Evolutionary conservation across 2,888 invertebrate species (phyloP).

Genomic region (Microdon myrmicae): DNA sequence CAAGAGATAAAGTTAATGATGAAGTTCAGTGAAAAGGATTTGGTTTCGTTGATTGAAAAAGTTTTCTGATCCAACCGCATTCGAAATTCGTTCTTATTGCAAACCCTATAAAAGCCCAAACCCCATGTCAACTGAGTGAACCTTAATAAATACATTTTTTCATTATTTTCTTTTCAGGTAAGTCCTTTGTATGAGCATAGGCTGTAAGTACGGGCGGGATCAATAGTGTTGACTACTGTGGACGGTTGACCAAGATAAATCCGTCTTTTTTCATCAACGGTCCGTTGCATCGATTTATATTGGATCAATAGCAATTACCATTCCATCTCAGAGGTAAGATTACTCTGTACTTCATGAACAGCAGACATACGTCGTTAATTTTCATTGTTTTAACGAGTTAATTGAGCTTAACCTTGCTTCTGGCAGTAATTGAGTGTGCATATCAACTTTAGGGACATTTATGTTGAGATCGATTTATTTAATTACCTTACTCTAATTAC

Average conservation of each 20-base stretch:
- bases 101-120: neutral
- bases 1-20: neutral
- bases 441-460: constrained; percentile 31
- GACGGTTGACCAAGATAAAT: no score
- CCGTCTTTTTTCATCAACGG: no score
- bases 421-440: constrained; percentile 24
- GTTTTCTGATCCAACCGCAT: constrained; percentile 1
- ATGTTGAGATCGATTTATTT: no score
- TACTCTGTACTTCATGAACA: no score
- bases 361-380: constrained; percentile 38
- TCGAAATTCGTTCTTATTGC: neutral
- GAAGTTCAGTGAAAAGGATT: neutral
- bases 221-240: no score
- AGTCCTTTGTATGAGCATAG: no score
- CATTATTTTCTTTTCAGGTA: constrained; percentile 24
- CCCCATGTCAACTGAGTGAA: no score
- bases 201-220: no score
- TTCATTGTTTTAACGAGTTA: constrained; percentile 45
- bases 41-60: constrained; percentile 9
- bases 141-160: neutral
- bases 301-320: no score
- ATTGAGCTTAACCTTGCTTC: constrained; percentile 35
- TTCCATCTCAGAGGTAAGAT: no score
- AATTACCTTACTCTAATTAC: no score
- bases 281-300: no score